Base-by-base conservation (phyloP, 2,797 vertebrate genomes). In the Characodon lateralis region DNA sequence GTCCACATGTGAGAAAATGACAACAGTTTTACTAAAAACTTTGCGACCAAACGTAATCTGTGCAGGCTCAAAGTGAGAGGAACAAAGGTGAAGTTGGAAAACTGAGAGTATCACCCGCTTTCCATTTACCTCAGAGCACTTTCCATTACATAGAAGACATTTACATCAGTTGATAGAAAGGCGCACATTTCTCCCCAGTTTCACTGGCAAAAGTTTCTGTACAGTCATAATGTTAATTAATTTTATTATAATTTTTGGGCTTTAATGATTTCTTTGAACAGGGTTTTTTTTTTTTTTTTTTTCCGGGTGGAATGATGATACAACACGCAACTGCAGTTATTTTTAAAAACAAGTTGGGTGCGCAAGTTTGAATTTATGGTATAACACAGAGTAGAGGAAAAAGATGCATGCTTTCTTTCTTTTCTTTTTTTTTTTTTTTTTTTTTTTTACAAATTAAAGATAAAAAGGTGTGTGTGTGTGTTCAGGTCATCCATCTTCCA, bases 81-180 rank as follows among this genome's bases (percentile, higher is more conserved):
- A 72, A 35, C 0, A n/a, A 46, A 56, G 20, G 16, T 46, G 26
- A 16, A 41, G n/a, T n/a, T n/a, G 35, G 12, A 24, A 53, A 35
- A 13, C 14, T 1, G 65, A 70, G 22, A 28, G 9, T 69, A 39
- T 59, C 65, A 70, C 31, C 4, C 72, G 18, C 70, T 73, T 68
- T 51, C 16, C 56, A 69, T 61, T 51, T 61, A 10, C 53, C 59
- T 73, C 28, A 39, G 6, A 72, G 68, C 20, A 72, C n/a, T 66
- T 68, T 66, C 53, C 28, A 48, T 35, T 51, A 66, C n/a, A 13
- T 28, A 69, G 1, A 48, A 56, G 59, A 43, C 0, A 22, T 80
- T 72, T 66, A 51, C 69, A 41, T 53, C 61, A 72, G 28, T 13
- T 53, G 55, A 74, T 24, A 53, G 7, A 59, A 43, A 58, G 39